A percentile compares a stretch with the other conserved stretches of the same genome.
Conservation (phyloP, 2,888 invertebrate genomes). For the Ennomos quercinarius region DNA sequence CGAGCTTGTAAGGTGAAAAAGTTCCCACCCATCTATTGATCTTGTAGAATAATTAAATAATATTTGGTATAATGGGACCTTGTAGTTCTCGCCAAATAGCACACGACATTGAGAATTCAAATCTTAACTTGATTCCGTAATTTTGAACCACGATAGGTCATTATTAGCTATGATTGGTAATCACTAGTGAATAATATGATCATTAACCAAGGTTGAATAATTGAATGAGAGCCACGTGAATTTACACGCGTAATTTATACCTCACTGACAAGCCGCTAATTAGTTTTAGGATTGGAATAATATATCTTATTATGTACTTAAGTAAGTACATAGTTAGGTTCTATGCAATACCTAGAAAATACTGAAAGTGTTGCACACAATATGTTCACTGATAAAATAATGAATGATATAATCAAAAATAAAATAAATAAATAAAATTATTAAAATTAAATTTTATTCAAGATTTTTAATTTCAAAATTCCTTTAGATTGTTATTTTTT, state of each 20-base stretch:
- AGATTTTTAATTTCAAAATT: too few relatives aligned
- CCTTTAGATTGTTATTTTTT: too few relatives aligned
- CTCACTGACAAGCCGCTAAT: neutral
- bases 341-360: too few relatives aligned
- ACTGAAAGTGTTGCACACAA: too few relatives aligned
- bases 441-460: too few relatives aligned
- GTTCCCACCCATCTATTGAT: too few relatives aligned
- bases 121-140: slow-evolving; percentile 33
- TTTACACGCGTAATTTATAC: neutral
- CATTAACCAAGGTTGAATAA: slow-evolving; percentile 24
- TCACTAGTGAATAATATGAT: slow-evolving; percentile 24
- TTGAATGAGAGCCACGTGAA: slow-evolving; percentile 20
- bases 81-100: slow-evolving; percentile 27
- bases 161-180: slow-evolving; percentile 29
- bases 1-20: too few relatives aligned
- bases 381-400: too few relatives aligned
- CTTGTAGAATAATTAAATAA: slow-evolving; percentile 21
- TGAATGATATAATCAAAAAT: too few relatives aligned
- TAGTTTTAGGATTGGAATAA: neutral
- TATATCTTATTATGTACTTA: neutral
- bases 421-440: too few relatives aligned
- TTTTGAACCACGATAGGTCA: slow-evolving; percentile 31
- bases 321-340: neutral
- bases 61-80: slow-evolving; percentile 27
- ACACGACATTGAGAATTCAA: slow-evolving; percentile 31